Evolutionary conservation across 2,888 invertebrate genomes (phyloP).

Genomic region (Iselma pallidipennis): DNA sequence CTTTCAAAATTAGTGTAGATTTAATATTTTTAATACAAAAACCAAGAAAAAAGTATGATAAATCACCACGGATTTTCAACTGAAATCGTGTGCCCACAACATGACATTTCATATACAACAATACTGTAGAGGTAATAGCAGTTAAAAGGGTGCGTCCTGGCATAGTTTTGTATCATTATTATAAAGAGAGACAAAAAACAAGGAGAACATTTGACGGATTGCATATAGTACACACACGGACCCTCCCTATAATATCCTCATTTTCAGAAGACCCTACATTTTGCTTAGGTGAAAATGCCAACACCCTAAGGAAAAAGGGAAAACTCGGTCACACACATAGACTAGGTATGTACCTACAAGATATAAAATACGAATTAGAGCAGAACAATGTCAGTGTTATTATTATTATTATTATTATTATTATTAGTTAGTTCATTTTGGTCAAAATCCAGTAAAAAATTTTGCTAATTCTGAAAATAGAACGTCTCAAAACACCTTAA

Average conservation of each 20-base stretch:
- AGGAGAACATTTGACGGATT: no score
- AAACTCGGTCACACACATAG: neutral
- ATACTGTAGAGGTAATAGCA: neutral
- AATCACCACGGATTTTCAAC: neutral
- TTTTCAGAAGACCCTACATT: neutral
- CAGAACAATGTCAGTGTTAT: neutral
- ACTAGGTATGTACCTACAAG: no score
- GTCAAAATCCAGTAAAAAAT: no score
- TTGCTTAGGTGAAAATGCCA: neutral
- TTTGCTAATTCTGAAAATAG: no score
- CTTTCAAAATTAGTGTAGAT: no score
- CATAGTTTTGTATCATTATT: neutral
- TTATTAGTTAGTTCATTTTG: no score
- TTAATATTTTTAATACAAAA: neutral
- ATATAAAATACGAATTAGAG: neutral
- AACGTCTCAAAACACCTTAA: neutral
- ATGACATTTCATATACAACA: neutral
- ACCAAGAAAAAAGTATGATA: neutral
- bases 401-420: neutral
- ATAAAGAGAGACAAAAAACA: neutral
- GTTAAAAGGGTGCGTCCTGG: neutral
- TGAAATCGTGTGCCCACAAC: neutral
- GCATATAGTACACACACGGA: neutral
- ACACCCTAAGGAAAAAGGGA: neutral
- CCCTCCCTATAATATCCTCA: neutral